phyloP scores from a whole-genome alignment of 2,888 invertebrate genomes.

The Limulus polyphemus region DNA sequence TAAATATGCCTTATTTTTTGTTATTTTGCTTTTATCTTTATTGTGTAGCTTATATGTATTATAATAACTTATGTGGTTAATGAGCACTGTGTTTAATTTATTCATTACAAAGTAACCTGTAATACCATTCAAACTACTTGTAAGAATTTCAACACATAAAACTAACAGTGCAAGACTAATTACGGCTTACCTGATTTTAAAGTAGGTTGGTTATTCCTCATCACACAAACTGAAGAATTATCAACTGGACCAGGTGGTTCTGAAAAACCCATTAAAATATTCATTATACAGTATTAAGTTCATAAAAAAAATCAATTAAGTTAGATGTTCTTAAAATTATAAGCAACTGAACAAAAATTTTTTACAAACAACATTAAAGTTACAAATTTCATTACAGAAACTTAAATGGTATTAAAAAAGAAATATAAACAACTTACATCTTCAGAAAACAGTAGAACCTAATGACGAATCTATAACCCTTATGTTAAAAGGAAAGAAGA shows the following conservation, averaged over 20 bases:
- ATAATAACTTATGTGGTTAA: no score
- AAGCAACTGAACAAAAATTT: no score
- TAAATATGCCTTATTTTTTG: no score
- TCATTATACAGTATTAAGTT: not conserved
- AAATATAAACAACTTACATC: not conserved
- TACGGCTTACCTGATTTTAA: conserved; percentile 27
- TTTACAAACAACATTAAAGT: no score
- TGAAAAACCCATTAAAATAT: conserved; percentile 26
- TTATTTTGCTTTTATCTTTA: no score
- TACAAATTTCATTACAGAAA: no score
- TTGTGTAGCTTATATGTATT: no score
- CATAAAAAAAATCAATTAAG: no score
- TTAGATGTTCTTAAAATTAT: no score
- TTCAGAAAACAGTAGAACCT: no score
- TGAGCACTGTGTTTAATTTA: no score
- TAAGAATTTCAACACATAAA: not conserved
- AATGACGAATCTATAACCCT: not conserved
- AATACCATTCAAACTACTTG: not conserved
- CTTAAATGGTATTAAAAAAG: not conserved
- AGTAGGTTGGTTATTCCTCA: conserved; percentile 31
- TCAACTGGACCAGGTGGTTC: conserved; percentile 79
- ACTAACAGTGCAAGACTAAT: not conserved
- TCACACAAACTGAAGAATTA: conserved; percentile 55
- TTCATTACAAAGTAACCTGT: not conserved
- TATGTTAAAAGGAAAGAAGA: not conserved